Base-by-base conservation (phyloP, 2,888 invertebrate genomes). In the Hypolimnas misippus region DNA sequence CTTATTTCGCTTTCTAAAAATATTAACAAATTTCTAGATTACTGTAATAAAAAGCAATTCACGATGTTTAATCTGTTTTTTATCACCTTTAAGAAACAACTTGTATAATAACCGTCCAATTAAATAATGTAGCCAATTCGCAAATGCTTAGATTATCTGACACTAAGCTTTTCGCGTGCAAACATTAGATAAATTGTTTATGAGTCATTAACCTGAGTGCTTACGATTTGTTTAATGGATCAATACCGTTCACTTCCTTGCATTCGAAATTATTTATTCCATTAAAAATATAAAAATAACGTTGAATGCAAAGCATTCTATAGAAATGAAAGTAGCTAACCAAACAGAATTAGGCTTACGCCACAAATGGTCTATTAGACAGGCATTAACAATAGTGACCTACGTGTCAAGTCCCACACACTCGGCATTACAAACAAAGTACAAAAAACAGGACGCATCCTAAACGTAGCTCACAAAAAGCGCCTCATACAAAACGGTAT, bases 331-430 rank as follows among this genome's bases (percentile, higher is more conserved):
- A 49, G 49, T 29, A 8, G 49, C 25, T 64, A 72, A 71, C 67
- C 73, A 74, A 76, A 73, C 66, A 72, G 72, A 79, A 72, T 70
- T 70, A 75, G 76, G 74, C 40, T 75, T 71, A 73, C 70, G 61
- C 67, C 67, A 76, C 73, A 73, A 72, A 72, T 64, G 71, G 65
- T 70, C 72, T 72, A 70, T 72, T 76, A 76, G 83, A 81, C 78
- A 78, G 81, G 83, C 80, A 82, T 83, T 82, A 86, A 91, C 89
- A 90, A 91, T 90, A 82, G 86, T 83, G 81, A 87, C 85, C 82
- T 85, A 87, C 90, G 90, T 90, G 91, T 90, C 89, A 88, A 88
- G 89, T 88, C 89, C 88, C 88, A 89, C 91, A 89, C 91, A 87
- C 84, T 88, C 84, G 87, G 88, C 80, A 89, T 90, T 89, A 91